Percentiles rank a stretch among this genome's conserved stretches.
These are phyloP conservation scores for Capitella teleta DNA, from an alignment of 1,140 invertebrate genomes.

Conservation along the genomic window DNA sequence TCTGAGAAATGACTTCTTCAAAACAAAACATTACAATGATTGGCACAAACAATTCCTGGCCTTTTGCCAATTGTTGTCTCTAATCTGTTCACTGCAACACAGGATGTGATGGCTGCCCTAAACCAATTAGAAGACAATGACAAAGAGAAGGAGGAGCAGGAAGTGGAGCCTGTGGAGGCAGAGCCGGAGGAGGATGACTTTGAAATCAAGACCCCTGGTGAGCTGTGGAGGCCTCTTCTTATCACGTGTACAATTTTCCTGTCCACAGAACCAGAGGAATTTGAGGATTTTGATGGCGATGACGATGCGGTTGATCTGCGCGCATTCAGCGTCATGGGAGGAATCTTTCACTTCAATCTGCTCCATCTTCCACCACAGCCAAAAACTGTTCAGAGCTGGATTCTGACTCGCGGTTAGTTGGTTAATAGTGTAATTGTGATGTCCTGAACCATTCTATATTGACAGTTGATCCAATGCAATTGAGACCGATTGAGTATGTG, in stretches of 20 bases:
- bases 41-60: neutral
- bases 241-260: neutral
- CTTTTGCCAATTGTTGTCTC: no score
- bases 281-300: conserved; percentile 40
- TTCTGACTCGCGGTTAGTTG: conserved; percentile 31
- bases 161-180: conserved; percentile 18
- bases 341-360: conserved; percentile 34
- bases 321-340: conserved; percentile 30
- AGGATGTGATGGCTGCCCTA: conserved; percentile 14
- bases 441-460: neutral
- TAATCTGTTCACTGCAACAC: no score
- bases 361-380: conserved; percentile 40
- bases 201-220: conserved; percentile 17
- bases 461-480: neutral
- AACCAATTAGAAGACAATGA: conserved; percentile 7
- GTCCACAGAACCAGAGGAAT: conserved; percentile 18
- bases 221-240: neutral
- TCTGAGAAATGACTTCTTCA: neutral
- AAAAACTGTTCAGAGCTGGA: conserved; percentile 31
- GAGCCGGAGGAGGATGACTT: conserved; percentile 14
- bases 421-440: neutral
- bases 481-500: neutral
- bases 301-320: conserved; percentile 38
- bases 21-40: neutral
- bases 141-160: conserved; percentile 20